Percentiles rank a stretch among this genome's conserved stretches.
phyloP scores from a whole-genome alignment of 1,140 invertebrate genomes.

The Ostrea edulis region DNA sequence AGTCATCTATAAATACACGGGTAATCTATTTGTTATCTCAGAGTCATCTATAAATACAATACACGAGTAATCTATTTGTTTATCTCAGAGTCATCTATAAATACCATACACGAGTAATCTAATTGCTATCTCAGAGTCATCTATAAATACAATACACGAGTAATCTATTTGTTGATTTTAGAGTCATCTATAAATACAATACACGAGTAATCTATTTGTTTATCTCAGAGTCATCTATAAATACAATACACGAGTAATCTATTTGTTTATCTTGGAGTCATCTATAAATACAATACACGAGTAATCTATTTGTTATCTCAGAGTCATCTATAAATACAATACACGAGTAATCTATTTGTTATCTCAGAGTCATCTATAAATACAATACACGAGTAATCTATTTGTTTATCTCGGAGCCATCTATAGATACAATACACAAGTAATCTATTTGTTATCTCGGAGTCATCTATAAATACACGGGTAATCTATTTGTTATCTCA shows the following conservation, averaged over 20 bases:
- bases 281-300: too few relatives aligned
- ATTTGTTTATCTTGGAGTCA: conserved; percentile 73
- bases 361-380: conserved; percentile 24
- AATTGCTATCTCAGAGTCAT: not conserved
- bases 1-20: conserved; percentile 38
- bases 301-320: not conserved
- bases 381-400: too few relatives aligned
- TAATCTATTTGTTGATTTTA: not conserved
- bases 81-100: conserved; percentile 25
- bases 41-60: conserved; percentile 38
- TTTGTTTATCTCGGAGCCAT: not conserved
- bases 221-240: too few relatives aligned
- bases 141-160: too few relatives aligned
- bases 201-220: not conserved
- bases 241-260: too few relatives aligned
- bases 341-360: not conserved
- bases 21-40: not conserved
- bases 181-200: conserved; percentile 38
- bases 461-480: conserved; percentile 38
- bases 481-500: not conserved
- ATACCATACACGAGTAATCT: too few relatives aligned
- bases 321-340: conserved; percentile 38
- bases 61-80: not conserved
- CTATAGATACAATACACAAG: too few relatives aligned
- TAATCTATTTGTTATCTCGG: not conserved